These are phyloP conservation scores for Eretmochelys imbricata DNA, from an alignment of 2,113 vertebrate genomes.

Conservation along the genomic window DNA sequence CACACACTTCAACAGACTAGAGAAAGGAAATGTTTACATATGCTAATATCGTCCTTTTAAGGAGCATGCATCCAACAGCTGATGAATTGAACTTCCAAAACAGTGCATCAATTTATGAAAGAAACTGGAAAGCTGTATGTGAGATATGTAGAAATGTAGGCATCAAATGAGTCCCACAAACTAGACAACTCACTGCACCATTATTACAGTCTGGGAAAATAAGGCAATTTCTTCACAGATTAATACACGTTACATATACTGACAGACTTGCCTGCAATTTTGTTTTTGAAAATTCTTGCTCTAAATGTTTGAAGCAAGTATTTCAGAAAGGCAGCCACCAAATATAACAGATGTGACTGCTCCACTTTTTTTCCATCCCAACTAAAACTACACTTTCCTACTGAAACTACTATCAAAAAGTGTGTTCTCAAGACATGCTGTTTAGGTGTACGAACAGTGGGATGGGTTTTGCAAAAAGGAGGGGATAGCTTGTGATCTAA, in stretches of 20 bases:
- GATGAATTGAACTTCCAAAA: not conserved
- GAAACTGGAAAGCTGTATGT: not conserved
- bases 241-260: not conserved
- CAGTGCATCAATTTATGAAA: not conserved
- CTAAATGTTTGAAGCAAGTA: not conserved
- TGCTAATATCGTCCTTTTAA: constrained; percentile 55
- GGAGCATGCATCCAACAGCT: constrained; percentile 11
- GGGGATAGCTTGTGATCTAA: not conserved
- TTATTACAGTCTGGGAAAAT: not conserved
- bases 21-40: constrained; percentile 61
- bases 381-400: not conserved
- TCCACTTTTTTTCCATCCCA: not conserved
- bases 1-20: constrained; percentile 5
- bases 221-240: not conserved
- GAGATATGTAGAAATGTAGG: not conserved
- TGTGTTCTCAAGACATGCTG: not conserved
- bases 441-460: not conserved
- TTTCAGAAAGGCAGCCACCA: not conserved
- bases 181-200: not conserved
- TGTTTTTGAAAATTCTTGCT: not conserved
- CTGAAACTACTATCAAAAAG: accelerated
- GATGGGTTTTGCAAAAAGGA: not conserved
- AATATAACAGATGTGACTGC: not conserved
- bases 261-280: not conserved
- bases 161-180: not conserved